Evolutionary conservation across 2,797 vertebrate genomes (phyloP).

Genomic region (Pangasius djambal): DNA sequence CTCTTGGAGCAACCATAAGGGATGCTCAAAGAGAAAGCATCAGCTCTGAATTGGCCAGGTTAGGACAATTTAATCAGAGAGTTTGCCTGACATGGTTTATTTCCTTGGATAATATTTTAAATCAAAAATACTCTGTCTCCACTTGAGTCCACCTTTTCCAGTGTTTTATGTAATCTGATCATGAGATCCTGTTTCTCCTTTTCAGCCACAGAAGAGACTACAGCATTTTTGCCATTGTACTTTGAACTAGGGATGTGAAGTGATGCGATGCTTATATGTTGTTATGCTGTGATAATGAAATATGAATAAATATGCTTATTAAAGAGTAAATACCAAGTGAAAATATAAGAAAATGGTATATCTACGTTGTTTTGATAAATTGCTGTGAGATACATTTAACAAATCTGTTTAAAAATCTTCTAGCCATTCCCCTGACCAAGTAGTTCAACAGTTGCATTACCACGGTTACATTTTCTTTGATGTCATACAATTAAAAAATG

Average conservation of each 20-base stretch:
- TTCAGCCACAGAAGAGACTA: not conserved
- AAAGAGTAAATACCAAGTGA: not conserved
- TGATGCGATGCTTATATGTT: not conserved
- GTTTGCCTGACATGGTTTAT: not conserved
- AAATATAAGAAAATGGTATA: not conserved
- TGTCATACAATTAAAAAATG: not conserved
- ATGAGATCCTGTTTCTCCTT: not conserved
- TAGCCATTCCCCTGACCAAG: not conserved
- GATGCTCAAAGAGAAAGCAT: not conserved
- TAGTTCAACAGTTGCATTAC: not conserved
- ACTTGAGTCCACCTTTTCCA: not conserved
- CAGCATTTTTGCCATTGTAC: not conserved
- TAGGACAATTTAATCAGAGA: not conserved
- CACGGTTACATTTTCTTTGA: not conserved
- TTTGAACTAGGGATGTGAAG: not conserved
- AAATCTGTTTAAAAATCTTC: conserved; percentile 1
- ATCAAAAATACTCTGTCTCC: not conserved
- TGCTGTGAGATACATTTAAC: not conserved
- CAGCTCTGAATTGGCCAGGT: not conserved
- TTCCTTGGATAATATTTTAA: not conserved
- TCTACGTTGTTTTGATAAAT: not conserved
- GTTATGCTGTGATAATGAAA: not conserved
- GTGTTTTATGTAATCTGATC: not conserved
- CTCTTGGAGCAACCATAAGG: not conserved
- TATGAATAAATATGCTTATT: conserved; percentile 3